Conservation (phyloP, 2,113 vertebrate species). For the Thunnus thynnus region DNA sequence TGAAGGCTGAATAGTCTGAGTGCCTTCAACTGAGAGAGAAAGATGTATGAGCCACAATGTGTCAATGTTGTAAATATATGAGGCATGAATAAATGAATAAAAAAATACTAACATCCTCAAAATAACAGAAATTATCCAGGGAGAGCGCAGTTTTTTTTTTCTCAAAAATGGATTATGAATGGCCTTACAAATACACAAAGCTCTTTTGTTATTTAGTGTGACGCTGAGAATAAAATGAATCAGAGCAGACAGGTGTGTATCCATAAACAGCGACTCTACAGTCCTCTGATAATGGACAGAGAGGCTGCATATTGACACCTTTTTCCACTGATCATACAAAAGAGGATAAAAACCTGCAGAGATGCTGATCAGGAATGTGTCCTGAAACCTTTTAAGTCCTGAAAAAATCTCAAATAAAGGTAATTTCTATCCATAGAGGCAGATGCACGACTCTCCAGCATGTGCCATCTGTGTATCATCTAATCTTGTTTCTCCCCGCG, state of each 20-base stretch:
- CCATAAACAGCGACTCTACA: too few species aligned
- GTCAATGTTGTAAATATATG: not conserved
- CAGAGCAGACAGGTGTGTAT: constrained; percentile 1
- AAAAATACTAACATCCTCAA: not conserved
- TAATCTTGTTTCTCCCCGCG: constrained; percentile 54
- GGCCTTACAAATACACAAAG: not conserved
- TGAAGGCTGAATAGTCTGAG: not conserved
- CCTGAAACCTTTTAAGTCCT: not conserved
- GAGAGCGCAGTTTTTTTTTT: not conserved
- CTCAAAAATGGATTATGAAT: not conserved
- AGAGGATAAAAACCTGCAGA: not conserved
- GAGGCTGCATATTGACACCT: not conserved
- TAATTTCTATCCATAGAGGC: not conserved
- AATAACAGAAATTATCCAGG: not conserved
- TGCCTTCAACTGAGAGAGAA: not conserved
- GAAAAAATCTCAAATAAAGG: constrained; percentile 3
- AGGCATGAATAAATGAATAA: not conserved
- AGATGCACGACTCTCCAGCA: constrained; percentile 25
- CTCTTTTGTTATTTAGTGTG: not conserved
- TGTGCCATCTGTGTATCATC: constrained; percentile 71
- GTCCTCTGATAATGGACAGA: not conserved
- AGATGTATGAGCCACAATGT: too few species aligned
- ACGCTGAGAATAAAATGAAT: not conserved
- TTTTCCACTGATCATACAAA: not conserved
- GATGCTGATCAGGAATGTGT: not conserved